Percentiles rank a stretch among this genome's conserved stretches.
Conservation (phyloP, 2,888 invertebrate genomes). For the Troides aeacus region DNA sequence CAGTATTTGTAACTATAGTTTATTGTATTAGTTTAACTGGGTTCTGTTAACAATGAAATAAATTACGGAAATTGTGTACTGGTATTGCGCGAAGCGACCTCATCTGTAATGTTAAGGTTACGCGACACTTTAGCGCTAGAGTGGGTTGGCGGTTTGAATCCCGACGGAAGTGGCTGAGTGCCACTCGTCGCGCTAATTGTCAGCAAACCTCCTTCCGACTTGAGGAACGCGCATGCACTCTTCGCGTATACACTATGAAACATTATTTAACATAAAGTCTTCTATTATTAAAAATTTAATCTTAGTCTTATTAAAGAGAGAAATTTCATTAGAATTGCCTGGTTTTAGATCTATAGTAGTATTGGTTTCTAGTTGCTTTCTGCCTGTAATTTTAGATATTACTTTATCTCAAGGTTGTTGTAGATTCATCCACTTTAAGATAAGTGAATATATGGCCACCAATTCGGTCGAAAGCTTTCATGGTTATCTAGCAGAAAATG, state of each 20-base stretch:
- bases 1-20: no score
- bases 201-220: conserved; percentile 34
- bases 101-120: conserved; percentile 1
- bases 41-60: neutral
- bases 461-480: no score
- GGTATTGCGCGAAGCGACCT: neutral
- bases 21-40: neutral
- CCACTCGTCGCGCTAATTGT: conserved; percentile 62
- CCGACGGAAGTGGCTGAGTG: conserved; percentile 54
- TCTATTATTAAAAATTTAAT: no score
- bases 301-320: neutral
- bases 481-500: no score
- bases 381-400: no score
- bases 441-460: no score
- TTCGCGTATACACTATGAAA: neutral
- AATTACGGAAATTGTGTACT: neutral
- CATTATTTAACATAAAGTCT: neutral
- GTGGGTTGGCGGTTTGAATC: conserved; percentile 14
- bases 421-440: no score
- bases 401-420: no score
- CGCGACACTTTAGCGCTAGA: conserved; percentile 22
- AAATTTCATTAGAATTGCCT: neutral
- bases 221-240: conserved; percentile 6
- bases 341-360: no score
- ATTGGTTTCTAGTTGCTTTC: no score